Evolutionary conservation across 2,888 invertebrate genomes (phyloP).

Genomic region (Apodemia duryi): DNA sequence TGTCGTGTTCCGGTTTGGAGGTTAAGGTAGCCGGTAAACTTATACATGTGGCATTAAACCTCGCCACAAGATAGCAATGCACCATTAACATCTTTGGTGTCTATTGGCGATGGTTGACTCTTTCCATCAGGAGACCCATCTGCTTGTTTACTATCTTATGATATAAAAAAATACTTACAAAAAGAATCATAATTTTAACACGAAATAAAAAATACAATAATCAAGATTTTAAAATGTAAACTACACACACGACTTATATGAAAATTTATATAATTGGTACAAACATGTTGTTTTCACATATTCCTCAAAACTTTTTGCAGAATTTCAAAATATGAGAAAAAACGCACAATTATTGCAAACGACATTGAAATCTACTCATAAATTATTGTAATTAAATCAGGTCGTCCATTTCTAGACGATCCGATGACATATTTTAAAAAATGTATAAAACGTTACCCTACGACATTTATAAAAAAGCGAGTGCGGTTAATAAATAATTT

Average conservation of each 20-base stretch:
- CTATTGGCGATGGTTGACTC: too few relatives aligned
- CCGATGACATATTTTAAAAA: constrained; percentile 8
- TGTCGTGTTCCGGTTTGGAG: too few relatives aligned
- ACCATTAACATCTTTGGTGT: too few relatives aligned
- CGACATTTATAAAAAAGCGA: constrained; percentile 13
- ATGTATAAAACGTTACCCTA: constrained; percentile 9
- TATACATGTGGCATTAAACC: too few relatives aligned
- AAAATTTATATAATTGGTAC: not conserved
- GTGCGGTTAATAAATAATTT: constrained; percentile 9
- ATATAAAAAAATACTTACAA: too few relatives aligned
- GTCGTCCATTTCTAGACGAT: not conserved
- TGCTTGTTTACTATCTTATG: too few relatives aligned
- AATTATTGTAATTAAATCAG: constrained; percentile 7
- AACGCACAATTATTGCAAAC: constrained; percentile 9
- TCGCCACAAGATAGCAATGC: too few relatives aligned
- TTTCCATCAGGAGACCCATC: too few relatives aligned
- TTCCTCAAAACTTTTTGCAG: not conserved
- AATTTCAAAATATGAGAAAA: not conserved
- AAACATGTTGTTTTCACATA: not conserved
- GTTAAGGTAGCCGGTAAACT: too few relatives aligned
- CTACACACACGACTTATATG: not conserved
- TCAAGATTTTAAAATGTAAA: not conserved
- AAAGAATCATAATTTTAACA: not conserved
- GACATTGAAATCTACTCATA: constrained; percentile 10
- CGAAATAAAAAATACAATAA: not conserved